These are phyloP conservation scores for Enteromius afrohamiltoni DNA, from an alignment of 2,797 vertebrate species.

Conservation along the genomic window DNA sequence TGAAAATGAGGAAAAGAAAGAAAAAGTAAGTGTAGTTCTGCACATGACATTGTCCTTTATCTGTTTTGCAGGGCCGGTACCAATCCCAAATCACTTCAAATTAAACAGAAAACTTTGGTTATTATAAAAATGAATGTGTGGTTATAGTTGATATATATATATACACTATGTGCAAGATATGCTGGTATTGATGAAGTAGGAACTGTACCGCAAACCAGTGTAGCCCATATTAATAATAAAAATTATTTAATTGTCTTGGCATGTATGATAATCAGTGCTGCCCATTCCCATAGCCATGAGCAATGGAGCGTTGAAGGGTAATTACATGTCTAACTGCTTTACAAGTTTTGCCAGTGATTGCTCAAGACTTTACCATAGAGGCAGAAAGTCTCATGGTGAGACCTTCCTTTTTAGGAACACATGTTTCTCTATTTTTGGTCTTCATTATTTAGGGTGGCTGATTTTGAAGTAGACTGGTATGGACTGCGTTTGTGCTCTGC, in stretches of 20 bases:
- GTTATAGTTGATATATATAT: background rate
- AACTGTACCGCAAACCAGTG: background rate
- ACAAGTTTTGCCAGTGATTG: constrained; percentile 31
- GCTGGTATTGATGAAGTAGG: background rate
- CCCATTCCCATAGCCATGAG: constrained; percentile 4
- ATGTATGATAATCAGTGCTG: constrained; percentile 24
- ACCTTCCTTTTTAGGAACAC: constrained; percentile 33
- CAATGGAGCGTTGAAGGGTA: constrained; percentile 38
- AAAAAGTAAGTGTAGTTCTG: constrained; percentile 78
- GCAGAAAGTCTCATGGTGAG: constrained; percentile 17
- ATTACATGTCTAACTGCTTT: constrained; percentile 46
- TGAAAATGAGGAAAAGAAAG: constrained; percentile 85
- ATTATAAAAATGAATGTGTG: background rate
- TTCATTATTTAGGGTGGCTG: constrained; percentile 36
- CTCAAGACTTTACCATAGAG: constrained; percentile 32
- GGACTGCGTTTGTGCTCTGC: background rate
- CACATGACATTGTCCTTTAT: background rate
- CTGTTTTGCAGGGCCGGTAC: background rate
- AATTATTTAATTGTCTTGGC: constrained; percentile 25
- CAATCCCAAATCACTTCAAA: background rate
- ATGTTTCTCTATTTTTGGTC: constrained; percentile 42
- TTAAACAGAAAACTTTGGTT: background rate
- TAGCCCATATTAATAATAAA: background rate
- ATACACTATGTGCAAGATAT: background rate
- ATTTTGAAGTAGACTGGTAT: background rate